Percentiles rank a stretch among this genome's conserved stretches.
phyloP scores from a whole-genome alignment of 2,797 vertebrate genomes.

The Xerus rutilus region DNA sequence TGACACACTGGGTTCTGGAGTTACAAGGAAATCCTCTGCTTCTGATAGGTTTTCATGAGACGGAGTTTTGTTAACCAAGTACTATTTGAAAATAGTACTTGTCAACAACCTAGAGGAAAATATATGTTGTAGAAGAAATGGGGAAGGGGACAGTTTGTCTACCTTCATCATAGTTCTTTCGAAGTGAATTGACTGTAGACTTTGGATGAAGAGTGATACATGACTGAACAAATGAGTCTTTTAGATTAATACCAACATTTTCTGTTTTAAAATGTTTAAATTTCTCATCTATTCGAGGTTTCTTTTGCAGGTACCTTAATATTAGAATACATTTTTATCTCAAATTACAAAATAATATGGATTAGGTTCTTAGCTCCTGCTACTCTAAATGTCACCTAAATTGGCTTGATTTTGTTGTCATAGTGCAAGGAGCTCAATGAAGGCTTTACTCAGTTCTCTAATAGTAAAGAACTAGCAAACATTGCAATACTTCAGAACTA shows the following conservation, averaged over 20 bases:
- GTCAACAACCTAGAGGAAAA: neutral
- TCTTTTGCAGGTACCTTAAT: conserved; percentile 11
- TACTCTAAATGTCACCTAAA: conserved; percentile 50
- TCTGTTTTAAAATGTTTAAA: neutral
- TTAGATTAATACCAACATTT: neutral
- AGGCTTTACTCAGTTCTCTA: conserved; percentile 67
- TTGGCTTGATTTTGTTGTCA: conserved; percentile 72
- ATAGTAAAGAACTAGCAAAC: conserved; percentile 67
- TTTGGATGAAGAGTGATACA: neutral
- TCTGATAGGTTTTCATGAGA: conserved; percentile 17
- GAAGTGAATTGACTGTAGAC: neutral
- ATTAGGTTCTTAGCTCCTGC: conserved; percentile 47
- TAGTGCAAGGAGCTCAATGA: conserved; percentile 30
- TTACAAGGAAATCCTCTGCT: neutral
- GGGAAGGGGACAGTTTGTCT: neutral
- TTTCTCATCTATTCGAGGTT: neutral
- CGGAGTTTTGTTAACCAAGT: neutral
- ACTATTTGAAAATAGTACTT: conserved; percentile 6
- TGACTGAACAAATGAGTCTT: conserved; percentile 21
- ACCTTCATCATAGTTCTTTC: neutral
- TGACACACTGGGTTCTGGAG: neutral
- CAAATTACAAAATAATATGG: conserved; percentile 46
- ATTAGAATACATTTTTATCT: conserved; percentile 59
- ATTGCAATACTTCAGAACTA: conserved; percentile 65
- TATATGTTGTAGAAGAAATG: neutral